Percentiles rank a stretch among this genome's conserved stretches.
These are phyloP conservation scores for Deroptyus accipitrinus DNA, from an alignment of 2,113 vertebrate genomes.

Conservation along the genomic window DNA sequence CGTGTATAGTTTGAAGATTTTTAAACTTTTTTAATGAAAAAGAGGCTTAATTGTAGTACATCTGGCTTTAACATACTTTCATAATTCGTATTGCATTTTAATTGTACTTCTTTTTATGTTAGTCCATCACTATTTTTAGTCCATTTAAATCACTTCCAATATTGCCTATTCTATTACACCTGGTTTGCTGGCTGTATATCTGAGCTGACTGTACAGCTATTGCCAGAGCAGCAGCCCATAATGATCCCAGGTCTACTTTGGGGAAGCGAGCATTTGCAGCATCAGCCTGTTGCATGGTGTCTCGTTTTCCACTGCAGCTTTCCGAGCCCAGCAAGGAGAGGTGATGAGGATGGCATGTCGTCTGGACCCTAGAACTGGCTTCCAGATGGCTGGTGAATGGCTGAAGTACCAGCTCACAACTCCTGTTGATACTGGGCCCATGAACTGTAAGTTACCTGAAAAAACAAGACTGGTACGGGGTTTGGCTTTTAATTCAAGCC, in stretches of 20 bases:
- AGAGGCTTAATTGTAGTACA: neutral
- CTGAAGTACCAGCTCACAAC: slow-evolving; percentile 84
- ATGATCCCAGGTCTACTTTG: neutral
- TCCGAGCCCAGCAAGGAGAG: slow-evolving; percentile 89
- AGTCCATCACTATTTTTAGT: neutral
- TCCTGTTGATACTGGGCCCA: slow-evolving; percentile 79
- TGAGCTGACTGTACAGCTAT: neutral
- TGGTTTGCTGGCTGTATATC: neutral
- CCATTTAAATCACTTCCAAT: neutral
- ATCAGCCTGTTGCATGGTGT: neutral
- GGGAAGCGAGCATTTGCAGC: neutral
- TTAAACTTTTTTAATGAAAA: neutral
- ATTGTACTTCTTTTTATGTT: neutral
- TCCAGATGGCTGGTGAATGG: slow-evolving; percentile 91
- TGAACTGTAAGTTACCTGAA: slow-evolving; percentile 77
- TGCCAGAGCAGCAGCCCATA: neutral
- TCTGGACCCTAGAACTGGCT: slow-evolving; percentile 87
- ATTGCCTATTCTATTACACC: neutral
- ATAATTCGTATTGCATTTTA: neutral
- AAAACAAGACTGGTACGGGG: neutral
- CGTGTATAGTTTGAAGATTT: rapidly evolving
- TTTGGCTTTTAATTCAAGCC: neutral
- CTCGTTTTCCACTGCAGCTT: slow-evolving; percentile 76
- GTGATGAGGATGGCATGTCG: slow-evolving; percentile 87
- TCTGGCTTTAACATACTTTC: neutral